A percentile compares a stretch with the other conserved stretches of the same genome.
phyloP scores from a whole-genome alignment of 2,888 invertebrate genomes.

The Nephrocerus scutellatus region DNA sequence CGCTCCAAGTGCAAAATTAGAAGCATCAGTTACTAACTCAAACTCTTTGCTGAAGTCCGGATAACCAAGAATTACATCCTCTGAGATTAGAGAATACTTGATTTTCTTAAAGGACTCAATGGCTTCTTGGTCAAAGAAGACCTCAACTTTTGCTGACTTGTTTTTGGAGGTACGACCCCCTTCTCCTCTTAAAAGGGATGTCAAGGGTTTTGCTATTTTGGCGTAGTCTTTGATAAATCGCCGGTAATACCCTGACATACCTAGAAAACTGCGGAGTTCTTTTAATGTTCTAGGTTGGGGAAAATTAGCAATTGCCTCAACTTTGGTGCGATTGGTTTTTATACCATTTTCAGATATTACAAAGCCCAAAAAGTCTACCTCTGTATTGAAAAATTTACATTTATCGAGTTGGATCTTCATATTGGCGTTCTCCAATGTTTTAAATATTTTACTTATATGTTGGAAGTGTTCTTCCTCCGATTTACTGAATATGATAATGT shows the following conservation, averaged over 20 bases:
- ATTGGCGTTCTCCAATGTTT: constrained; percentile 6
- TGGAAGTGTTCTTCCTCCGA: constrained; percentile 10
- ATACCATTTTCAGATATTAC: constrained; percentile 14
- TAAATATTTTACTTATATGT: constrained; percentile 15
- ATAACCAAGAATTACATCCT: constrained; percentile 10
- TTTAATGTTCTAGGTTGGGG: constrained; percentile 5
- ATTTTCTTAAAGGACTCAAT: constrained; percentile 13
- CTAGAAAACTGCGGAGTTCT: constrained; percentile 9
- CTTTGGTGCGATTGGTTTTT: constrained; percentile 13
- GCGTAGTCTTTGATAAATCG: constrained; percentile 11
- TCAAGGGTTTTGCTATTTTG: constrained; percentile 10
- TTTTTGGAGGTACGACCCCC: constrained; percentile 14
- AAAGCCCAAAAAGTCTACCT: constrained; percentile 19
- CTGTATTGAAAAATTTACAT: constrained; percentile 8
- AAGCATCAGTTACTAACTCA: constrained; percentile 30
- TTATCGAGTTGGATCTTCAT: constrained; percentile 16
- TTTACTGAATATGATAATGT: constrained; percentile 16
- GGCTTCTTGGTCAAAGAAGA: constrained; percentile 2
- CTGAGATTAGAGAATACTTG: constrained; percentile 11
- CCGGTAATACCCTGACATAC: constrained; percentile 10
- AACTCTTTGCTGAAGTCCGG: constrained; percentile 13
- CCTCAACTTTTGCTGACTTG: constrained; percentile 8
- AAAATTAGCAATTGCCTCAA: constrained; percentile 12
- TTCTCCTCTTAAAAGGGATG: constrained; percentile 10
- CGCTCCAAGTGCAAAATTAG: constrained; percentile 27